These are phyloP conservation scores for Spisula solida DNA, from an alignment of 2,888 invertebrate species.

Conservation along the genomic window DNA sequence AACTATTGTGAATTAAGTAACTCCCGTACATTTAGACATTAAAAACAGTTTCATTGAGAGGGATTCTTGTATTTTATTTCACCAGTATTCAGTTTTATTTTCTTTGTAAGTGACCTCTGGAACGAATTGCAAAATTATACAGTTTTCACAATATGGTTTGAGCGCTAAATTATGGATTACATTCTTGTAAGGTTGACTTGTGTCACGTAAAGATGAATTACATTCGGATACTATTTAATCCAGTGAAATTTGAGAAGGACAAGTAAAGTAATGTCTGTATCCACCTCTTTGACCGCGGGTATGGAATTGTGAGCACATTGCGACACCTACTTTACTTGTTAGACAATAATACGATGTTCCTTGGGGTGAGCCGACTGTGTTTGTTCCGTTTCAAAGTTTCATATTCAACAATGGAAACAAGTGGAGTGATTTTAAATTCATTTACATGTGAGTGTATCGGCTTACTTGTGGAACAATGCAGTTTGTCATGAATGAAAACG, in stretches of 20 bases:
- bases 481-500: neutral
- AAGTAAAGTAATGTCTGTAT: neutral
- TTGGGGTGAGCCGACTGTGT: neutral
- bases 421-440: neutral
- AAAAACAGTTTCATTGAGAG: conserved; percentile 26
- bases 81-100: neutral
- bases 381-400: neutral
- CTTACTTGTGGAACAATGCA: neutral
- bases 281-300: neutral
- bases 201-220: conserved; percentile 42
- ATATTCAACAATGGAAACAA: conserved; percentile 8
- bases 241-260: conserved; percentile 31
- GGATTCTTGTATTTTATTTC: neutral
- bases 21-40: conserved; percentile 3
- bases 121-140: conserved; percentile 5
- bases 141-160: conserved; percentile 5
- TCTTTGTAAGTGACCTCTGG: neutral
- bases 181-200: neutral
- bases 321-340: conserved; percentile 23
- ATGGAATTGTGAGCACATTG: conserved; percentile 19
- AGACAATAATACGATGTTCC: conserved; percentile 24
- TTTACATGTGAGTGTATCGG: neutral
- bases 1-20: conserved; percentile 32
- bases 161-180: neutral
- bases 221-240: conserved; percentile 33